Conservation (phyloP, 2,888 invertebrate genomes). For the Spialia ferax region DNA sequence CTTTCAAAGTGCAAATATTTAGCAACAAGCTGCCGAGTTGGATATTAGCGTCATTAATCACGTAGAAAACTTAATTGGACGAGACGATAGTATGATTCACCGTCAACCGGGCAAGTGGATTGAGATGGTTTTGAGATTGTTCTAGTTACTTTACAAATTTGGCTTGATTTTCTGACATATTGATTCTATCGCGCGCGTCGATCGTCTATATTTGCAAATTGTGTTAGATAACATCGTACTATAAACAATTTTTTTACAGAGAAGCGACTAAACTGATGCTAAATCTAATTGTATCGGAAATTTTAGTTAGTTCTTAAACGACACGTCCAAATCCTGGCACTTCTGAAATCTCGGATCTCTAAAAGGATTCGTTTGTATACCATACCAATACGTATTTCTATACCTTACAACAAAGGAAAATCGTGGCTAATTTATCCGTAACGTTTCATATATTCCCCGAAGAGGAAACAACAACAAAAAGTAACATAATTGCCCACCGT, state of each 20-base stretch:
- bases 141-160: slow-evolving; percentile 1
- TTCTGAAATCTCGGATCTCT: neutral
- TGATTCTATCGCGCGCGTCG: neutral
- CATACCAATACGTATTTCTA: neutral
- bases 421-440: neutral
- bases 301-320: too few relatives aligned
- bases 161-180: neutral
- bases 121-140: slow-evolving; percentile 15
- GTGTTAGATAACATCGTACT: too few relatives aligned
- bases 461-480: neutral
- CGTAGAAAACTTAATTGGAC: slow-evolving; percentile 77
- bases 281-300: too few relatives aligned
- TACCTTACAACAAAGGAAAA: neutral
- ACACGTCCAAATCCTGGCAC: too few relatives aligned
- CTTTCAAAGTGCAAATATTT: slow-evolving; percentile 32
- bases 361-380: neutral
- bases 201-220: too few relatives aligned
- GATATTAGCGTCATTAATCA: slow-evolving; percentile 71
- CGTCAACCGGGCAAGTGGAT: neutral
- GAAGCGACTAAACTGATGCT: too few relatives aligned
- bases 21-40: slow-evolving; percentile 45
- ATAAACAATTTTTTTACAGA: too few relatives aligned
- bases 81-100: slow-evolving; percentile 54
- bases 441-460: neutral
- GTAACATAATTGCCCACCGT: neutral